phyloP scores from a whole-genome alignment of 2,113 vertebrate species.

The Phoenicopterus ruber region DNA sequence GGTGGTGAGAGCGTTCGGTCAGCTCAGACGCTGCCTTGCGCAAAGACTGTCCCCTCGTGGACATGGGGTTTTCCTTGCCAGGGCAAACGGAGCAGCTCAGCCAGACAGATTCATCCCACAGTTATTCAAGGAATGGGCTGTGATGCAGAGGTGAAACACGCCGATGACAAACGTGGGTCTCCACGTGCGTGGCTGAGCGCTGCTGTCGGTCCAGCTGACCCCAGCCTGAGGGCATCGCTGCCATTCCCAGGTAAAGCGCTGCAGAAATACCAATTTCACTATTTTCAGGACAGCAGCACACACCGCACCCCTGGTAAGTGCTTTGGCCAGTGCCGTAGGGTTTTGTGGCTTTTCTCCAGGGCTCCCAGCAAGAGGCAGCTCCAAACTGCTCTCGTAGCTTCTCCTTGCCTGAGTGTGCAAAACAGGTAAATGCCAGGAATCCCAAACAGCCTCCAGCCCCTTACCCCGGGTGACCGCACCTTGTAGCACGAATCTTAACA shows the following conservation, averaged over 20 bases:
- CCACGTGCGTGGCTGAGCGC: rapidly evolving
- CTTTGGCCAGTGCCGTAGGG: background rate
- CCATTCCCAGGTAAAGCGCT: background rate
- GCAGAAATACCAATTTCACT: background rate
- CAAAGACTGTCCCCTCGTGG: background rate
- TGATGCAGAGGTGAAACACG: background rate
- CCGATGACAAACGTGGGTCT: background rate
- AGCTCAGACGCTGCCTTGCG: too few species aligned
- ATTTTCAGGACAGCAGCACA: background rate
- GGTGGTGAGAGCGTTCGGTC: too few species aligned
- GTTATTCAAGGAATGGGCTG: background rate
- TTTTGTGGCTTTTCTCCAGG: background rate
- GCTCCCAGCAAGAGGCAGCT: background rate
- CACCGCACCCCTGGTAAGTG: rapidly evolving
- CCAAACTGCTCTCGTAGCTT: background rate
- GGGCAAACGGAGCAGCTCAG: background rate
- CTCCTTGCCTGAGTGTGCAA: background rate
- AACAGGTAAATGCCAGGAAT: background rate
- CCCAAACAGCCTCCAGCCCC: background rate
- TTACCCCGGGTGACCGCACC: background rate
- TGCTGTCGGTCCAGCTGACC: background rate
- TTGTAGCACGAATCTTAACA: rapidly evolving
- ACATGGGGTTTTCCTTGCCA: background rate
- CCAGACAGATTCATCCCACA: background rate
- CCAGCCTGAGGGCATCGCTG: background rate